Conservation (phyloP, 2,797 vertebrate genomes). For the Atherinosoma microstoma region DNA sequence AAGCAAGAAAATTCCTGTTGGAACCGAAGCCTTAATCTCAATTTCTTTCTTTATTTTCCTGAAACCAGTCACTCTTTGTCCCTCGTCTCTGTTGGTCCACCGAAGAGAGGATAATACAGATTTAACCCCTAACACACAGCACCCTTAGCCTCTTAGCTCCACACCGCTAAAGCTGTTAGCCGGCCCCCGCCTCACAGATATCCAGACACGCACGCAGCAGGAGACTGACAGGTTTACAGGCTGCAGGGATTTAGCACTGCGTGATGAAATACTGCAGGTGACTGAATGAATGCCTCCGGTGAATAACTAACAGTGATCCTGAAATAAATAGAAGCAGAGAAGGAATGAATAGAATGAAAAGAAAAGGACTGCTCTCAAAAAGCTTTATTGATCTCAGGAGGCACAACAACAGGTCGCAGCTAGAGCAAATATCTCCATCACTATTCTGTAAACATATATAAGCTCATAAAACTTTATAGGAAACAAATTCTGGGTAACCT, state of each 20-base stretch:
- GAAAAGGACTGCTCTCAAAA: neutral
- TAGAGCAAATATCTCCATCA: neutral
- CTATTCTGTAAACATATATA: neutral
- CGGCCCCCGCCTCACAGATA: slow-evolving; percentile 3
- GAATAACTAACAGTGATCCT: slow-evolving; percentile 16
- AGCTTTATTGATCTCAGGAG: slow-evolving; percentile 2
- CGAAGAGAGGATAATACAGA: slow-evolving; percentile 52
- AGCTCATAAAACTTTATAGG: neutral
- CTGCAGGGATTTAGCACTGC: slow-evolving; percentile 38
- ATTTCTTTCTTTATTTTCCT: slow-evolving; percentile 30
- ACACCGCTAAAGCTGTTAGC: slow-evolving; percentile 48
- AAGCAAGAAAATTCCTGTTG: slow-evolving; percentile 28
- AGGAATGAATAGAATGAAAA: neutral
- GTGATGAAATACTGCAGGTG: slow-evolving; percentile 59
- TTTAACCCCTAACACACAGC: slow-evolving; percentile 62
- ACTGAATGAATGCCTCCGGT: slow-evolving; percentile 5
- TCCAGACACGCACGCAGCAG: slow-evolving; percentile 25
- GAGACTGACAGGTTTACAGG: slow-evolving; percentile 47
- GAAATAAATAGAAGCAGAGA: neutral
- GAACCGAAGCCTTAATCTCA: neutral
- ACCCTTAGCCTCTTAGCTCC: slow-evolving; percentile 67
- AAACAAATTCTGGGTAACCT: neutral
- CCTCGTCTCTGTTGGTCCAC: slow-evolving; percentile 41
- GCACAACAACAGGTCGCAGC: neutral
- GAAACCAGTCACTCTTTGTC: slow-evolving; percentile 44